Evolutionary conservation across 2,888 invertebrate species (phyloP).

Genomic region (Pherbina coryleti): DNA sequence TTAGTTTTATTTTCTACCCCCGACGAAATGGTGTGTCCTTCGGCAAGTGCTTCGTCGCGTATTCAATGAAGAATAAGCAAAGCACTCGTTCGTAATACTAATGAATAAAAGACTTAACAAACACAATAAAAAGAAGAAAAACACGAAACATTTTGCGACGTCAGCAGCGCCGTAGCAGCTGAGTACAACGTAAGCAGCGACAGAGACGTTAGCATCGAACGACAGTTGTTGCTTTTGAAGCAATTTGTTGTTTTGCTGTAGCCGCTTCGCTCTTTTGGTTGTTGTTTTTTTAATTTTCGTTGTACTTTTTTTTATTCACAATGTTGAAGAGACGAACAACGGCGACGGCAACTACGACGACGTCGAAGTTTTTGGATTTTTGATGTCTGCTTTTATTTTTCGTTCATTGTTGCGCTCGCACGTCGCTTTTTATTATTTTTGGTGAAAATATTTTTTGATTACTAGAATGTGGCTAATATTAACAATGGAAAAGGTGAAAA

Average conservation of each 20-base stretch:
- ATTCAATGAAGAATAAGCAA: constrained; percentile 13
- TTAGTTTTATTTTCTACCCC: constrained; percentile 55
- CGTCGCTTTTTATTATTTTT: constrained; percentile 21
- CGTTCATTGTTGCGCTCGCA: constrained; percentile 29
- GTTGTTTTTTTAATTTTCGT: constrained; percentile 42
- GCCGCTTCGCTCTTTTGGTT: constrained; percentile 33
- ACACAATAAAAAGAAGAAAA: constrained; percentile 39
- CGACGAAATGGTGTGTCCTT: constrained; percentile 48
- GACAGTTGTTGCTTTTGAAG: constrained; percentile 31
- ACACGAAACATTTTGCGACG: constrained; percentile 27
- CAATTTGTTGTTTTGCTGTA: constrained; percentile 33
- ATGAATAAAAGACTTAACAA: constrained; percentile 23
- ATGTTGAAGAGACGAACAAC: constrained; percentile 34
- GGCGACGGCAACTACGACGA: neutral
- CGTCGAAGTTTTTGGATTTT: constrained; percentile 40
- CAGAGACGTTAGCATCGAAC: neutral
- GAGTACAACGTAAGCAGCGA: constrained; percentile 7
- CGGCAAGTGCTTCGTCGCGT: constrained; percentile 32
- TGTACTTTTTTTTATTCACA: constrained; percentile 44
- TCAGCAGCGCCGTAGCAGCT: neutral
- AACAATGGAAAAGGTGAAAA: too few relatives aligned
- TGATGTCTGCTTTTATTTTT: constrained; percentile 30
- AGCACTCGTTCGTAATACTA: constrained; percentile 1
- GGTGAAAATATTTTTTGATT: constrained; percentile 26
- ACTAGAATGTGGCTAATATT: neutral